Base-by-base conservation (phyloP, 2,113 vertebrate genomes). In the Crotalus helleri region DNA sequence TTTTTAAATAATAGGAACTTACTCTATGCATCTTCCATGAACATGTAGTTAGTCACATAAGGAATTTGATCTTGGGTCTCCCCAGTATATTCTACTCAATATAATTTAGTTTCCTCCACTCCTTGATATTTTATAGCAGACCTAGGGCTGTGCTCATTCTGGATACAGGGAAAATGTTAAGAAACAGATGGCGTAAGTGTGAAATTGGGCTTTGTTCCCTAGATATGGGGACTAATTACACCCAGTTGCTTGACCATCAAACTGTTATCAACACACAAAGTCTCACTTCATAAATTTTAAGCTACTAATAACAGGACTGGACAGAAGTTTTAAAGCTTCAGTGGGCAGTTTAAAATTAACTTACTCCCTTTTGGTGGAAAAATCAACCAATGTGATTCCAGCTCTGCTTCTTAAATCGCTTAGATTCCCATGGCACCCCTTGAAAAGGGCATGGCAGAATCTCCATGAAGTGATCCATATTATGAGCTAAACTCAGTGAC, bases 331-430 rank as follows among this genome's bases (percentile, higher is more conserved):
- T 97, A 97, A 97, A 96, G 96, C 96, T 97, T 94, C 96, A 96
- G 93, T 91, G 92, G 96, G 97, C 94, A 96, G 95, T 97, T 94
- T 96, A 96, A 97, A 97, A 97, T 98, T 97, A 97, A 98, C 97
- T 95, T 96, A 89, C 96, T 98, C 97, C 74, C 97, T 96, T 97
- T 97, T 96, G 97, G 96, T 96, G 97, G 97, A 97, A 97, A 98
- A 98, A 98, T 97, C 97, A 97, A 95, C 95, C 97, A 92, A 92
- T 88, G 93, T 87, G 92, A 97, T 97, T 97, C 94, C 96, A 96
- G 95, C 91, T 39, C 95, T 97, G 94, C 33, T 85, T 96, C 96
- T 93, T 96, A 92, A 86, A 94, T 95, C 93, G 51, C 94, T 95
- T 12, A 55, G 92, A 88, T 95, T 92, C 58, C 92, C 93, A 49